These are phyloP conservation scores for Trochalopteron elliotii DNA, from an alignment of 2,113 vertebrate genomes.

Conservation along the genomic window DNA sequence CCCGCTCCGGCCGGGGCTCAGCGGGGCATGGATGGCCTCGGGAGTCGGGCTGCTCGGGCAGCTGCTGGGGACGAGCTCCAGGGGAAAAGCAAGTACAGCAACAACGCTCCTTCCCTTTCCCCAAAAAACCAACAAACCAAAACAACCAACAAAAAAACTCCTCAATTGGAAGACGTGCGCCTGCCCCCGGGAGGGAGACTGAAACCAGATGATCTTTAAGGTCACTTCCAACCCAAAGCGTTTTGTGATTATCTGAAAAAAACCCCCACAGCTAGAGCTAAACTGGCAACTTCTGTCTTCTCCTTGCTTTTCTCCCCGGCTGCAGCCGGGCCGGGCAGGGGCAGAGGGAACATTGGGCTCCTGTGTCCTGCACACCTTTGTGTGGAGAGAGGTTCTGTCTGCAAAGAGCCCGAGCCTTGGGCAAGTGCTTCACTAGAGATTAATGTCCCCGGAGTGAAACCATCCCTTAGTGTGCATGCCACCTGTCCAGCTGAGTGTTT, in stretches of 20 bases:
- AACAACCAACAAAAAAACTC: background rate
- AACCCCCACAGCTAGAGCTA: background rate
- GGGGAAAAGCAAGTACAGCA: background rate
- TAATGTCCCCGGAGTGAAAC: accelerated
- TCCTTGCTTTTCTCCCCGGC: accelerated
- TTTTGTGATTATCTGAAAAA: background rate
- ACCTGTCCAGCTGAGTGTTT: background rate
- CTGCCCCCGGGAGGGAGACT: too few relatives aligned
- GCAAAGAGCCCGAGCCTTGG: background rate
- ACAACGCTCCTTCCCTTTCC: background rate
- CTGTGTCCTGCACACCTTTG: background rate
- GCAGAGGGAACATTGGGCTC: accelerated
- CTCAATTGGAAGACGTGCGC: background rate
- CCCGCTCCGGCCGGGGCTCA: background rate
- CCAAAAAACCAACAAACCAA: background rate
- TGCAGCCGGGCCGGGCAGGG: background rate
- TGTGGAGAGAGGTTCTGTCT: background rate
- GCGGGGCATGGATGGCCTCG: background rate
- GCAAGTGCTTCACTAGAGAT: accelerated
- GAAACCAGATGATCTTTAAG: background rate
- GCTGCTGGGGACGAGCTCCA: background rate
- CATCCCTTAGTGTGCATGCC: background rate
- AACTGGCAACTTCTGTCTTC: background rate
- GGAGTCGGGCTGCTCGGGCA: background rate
- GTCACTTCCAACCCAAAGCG: background rate